Evolutionary conservation across 2,797 vertebrate species (phyloP).

Genomic region (Crocodylus rhombifer): DNA sequence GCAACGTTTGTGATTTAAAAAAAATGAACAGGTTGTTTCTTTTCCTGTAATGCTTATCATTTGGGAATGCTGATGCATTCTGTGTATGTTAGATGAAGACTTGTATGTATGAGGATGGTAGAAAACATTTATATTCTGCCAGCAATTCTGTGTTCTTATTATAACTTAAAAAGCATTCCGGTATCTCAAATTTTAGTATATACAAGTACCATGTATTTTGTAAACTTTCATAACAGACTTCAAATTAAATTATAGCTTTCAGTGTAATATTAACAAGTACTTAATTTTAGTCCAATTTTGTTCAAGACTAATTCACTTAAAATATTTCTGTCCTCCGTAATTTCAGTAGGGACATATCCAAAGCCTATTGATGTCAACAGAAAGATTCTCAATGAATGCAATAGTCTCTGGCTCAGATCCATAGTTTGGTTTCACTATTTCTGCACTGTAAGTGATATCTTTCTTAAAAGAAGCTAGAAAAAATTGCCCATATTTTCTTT

Average conservation of each 20-base stretch:
- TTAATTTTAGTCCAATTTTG: not conserved
- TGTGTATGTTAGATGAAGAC: not conserved
- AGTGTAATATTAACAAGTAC: not conserved
- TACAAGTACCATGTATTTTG: not conserved
- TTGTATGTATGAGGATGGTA: not conserved
- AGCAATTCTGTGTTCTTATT: not conserved
- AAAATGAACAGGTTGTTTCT: too few relatives aligned
- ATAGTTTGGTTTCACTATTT: not conserved
- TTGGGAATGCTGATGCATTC: not conserved
- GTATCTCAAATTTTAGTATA: not conserved
- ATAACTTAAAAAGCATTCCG: not conserved
- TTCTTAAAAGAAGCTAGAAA: not conserved
- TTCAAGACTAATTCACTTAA: not conserved
- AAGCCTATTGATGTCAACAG: not conserved
- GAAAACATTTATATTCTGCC: not conserved
- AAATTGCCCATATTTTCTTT: fast-evolving
- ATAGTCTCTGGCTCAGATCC: not conserved
- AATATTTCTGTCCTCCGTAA: not conserved
- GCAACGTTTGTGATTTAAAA: too few relatives aligned
- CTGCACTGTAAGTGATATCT: not conserved
- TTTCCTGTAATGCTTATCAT: not conserved
- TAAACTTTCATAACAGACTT: not conserved
- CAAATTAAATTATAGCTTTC: not conserved
- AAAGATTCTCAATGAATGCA: not conserved
- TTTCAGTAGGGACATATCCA: not conserved